Conservation (phyloP, 2,888 invertebrate species). For the Xanthorhoe spadicearia region DNA sequence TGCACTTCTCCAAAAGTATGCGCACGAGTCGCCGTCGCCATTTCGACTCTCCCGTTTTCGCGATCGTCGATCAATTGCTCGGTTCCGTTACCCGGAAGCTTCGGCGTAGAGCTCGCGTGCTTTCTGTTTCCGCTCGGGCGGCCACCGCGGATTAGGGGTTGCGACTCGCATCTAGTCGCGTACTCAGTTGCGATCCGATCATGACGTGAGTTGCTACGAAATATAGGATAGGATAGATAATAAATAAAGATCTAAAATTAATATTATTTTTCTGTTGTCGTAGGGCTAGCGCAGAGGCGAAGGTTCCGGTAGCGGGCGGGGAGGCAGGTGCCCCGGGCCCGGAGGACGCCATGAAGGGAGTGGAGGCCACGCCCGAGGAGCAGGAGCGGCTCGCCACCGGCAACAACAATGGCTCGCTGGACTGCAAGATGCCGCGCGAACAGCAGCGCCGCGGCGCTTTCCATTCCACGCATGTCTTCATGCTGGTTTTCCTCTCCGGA, state of each 20-base stretch:
- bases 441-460: constrained; percentile 86
- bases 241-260: constrained; percentile 25
- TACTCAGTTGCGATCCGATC: constrained; percentile 47
- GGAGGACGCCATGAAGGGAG: constrained; percentile 80
- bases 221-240: neutral
- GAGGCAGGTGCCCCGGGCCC: constrained; percentile 71
- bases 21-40: constrained; percentile 52
- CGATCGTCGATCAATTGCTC: constrained; percentile 54
- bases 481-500: constrained; percentile 94
- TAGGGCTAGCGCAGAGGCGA: constrained; percentile 71
- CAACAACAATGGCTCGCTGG: constrained; percentile 90
- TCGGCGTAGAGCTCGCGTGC: constrained; percentile 63
- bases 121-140: constrained; percentile 60
- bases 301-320: constrained; percentile 68
- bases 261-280: constrained; percentile 61
- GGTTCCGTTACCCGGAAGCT: constrained; percentile 68
- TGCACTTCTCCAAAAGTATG: constrained; percentile 58
- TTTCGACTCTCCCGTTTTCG: constrained; percentile 53
- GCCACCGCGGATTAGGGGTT: constrained; percentile 53
- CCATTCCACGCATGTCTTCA: constrained; percentile 94
- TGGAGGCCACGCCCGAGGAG: constrained; percentile 80
- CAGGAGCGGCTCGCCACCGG: constrained; percentile 79
- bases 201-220: constrained; percentile 73
- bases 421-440: constrained; percentile 87
- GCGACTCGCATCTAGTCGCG: constrained; percentile 44